Evolutionary conservation across 2,113 vertebrate genomes (phyloP).

Genomic region (Grammomys dolichurus): DNA sequence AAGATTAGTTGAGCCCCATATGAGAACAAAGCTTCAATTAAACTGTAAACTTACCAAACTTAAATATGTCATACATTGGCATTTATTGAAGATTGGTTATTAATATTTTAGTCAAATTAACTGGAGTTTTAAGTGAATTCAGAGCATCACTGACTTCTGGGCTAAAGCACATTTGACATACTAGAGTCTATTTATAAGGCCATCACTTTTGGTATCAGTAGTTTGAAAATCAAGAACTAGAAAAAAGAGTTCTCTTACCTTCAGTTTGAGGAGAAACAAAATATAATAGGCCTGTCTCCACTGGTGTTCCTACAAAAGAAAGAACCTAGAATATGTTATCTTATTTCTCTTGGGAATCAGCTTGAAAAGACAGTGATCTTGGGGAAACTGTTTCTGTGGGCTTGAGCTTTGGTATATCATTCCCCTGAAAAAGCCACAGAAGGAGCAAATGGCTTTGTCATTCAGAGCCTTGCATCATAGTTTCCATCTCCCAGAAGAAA

Average conservation of each 20-base stretch:
- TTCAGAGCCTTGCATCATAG: background rate
- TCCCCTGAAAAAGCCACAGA: background rate
- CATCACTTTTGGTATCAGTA: background rate
- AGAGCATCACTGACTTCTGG: background rate
- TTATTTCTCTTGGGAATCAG: background rate
- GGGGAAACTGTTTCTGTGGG: background rate
- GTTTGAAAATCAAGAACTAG: background rate
- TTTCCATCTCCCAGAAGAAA: constrained; percentile 54
- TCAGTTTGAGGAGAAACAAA: background rate
- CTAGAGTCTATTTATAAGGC: background rate
- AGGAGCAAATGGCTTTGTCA: constrained; percentile 35
- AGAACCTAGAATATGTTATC: background rate
- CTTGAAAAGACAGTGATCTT: background rate
- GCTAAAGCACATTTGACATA: background rate
- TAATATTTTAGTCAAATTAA: constrained; percentile 7
- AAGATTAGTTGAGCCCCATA: background rate
- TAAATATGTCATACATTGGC: background rate
- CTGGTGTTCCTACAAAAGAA: background rate
- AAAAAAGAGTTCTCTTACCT: constrained; percentile 21
- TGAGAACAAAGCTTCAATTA: background rate
- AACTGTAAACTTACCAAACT: constrained; percentile 1
- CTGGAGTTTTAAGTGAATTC: background rate
- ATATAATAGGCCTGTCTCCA: rapidly evolving
- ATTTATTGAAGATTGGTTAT: constrained; percentile 14
- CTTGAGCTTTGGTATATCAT: background rate